phyloP scores from a whole-genome alignment of 37 sponge, comb jelly and placozoan genomes.

The Hexactinellida sp. region DNA sequence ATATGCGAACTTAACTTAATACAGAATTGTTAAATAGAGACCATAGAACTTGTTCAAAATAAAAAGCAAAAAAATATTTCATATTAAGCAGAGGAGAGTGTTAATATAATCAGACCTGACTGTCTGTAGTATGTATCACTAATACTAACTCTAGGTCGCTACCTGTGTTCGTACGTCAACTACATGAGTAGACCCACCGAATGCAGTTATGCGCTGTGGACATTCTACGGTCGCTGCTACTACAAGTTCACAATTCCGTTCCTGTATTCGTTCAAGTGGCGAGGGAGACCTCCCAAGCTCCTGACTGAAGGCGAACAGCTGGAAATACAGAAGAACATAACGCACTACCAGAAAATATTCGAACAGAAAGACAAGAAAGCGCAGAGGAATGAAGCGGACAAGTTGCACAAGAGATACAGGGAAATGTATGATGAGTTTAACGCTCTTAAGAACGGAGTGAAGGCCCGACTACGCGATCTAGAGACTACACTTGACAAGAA shows the following conservation, averaged over 20 bases:
- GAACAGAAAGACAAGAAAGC: conserved; percentile 8
- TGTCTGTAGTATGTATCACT: too few relatives aligned
- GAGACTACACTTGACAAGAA: neutral
- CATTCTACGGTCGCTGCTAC: conserved; percentile 4
- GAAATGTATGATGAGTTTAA: neutral
- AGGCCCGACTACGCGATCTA: neutral
- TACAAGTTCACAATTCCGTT: neutral
- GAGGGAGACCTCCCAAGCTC: neutral
- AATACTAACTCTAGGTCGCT: neutral
- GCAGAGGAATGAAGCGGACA: neutral
- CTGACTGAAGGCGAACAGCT: conserved; percentile 4
- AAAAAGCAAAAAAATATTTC: too few relatives aligned
- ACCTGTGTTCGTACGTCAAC: neutral
- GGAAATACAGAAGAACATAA: neutral
- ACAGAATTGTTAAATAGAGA: too few relatives aligned
- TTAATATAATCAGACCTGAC: too few relatives aligned
- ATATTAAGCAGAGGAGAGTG: too few relatives aligned
- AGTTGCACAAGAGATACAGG: neutral
- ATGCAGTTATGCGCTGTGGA: neutral
- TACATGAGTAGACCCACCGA: neutral
- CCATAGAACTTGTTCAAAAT: too few relatives aligned
- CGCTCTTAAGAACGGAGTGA: neutral
- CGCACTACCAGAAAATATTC: neutral
- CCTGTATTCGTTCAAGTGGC: neutral
- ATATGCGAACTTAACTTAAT: too few relatives aligned